Conservation (phyloP, 2,888 invertebrate species). For the Tipula lateralis region DNA sequence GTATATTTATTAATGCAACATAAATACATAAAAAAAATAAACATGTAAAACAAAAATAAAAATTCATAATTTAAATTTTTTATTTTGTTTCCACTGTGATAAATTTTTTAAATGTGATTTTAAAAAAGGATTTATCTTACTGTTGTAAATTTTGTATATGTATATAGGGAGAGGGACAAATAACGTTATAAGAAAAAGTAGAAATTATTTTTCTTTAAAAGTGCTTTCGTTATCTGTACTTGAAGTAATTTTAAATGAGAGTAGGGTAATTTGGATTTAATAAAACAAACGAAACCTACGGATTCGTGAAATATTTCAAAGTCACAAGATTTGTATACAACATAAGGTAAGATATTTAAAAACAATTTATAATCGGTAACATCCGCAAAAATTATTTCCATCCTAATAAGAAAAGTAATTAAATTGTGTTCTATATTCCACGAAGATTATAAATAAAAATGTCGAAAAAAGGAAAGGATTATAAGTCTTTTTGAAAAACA, state of each 20-base stretch:
- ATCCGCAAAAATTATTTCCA: neutral
- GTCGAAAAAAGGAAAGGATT: constrained; percentile 1
- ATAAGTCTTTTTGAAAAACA: neutral
- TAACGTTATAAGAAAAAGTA: neutral
- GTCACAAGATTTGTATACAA: neutral
- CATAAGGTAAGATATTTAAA: neutral
- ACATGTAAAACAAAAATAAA: neutral
- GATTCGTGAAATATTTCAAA: neutral
- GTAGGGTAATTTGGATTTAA: neutral
- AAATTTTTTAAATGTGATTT: neutral
- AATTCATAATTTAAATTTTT: neutral
- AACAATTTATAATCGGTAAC: neutral
- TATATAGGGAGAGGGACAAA: neutral
- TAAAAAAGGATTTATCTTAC: neutral
- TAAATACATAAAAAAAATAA: neutral
- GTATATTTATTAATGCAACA: neutral
- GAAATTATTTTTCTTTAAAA: neutral
- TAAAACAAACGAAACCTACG: neutral
- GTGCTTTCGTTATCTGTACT: neutral
- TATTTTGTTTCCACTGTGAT: neutral
- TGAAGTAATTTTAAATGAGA: neutral
- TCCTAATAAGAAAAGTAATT: neutral
- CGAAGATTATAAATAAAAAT: constrained; percentile 9
- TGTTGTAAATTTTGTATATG: neutral
- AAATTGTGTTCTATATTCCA: constrained; percentile 5